Evolutionary conservation across 2,888 invertebrate species (phyloP), one percentile per base, ranked within the genome.

Genomic region (Liopterus haemorrhoidalis): DNA sequence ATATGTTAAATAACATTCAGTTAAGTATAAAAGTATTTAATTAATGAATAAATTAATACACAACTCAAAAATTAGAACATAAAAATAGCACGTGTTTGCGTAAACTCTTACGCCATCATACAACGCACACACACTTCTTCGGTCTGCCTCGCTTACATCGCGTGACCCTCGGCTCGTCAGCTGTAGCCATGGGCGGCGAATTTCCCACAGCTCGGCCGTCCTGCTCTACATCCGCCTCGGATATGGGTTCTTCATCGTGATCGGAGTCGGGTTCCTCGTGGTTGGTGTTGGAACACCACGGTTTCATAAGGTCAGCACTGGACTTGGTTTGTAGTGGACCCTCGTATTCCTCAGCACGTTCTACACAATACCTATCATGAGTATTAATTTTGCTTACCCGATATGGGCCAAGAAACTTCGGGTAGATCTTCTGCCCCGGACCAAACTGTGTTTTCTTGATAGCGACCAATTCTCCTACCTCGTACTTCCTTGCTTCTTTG

Each of bases 341-440:
- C 31, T 62, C 62, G 28, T 52, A 41, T 14, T 51, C 41, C 1
- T 60, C 60, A 11, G 58, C 41, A 27, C 59, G 60, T 20, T 54
- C 49, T 0, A 65, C 59, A 9, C 56, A 51, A 40, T 66, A 66
- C 9, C 59, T 31, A 33, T 67, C 58, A 30, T 62, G 59, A 3
- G 52, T n/a, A 30, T 59, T 55, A 1, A 50, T 50, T 37, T 52
- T 54, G 27, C 45, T 47, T 15, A 63, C 48, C 11, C 48, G 40
- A 43, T 65, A 64, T n/a, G 64, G 62, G 2, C 64, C 66, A n/a
- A 66, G 42, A 42, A 53, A 65, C 45, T 63, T 64, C 2, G 52
- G 35, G 15, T 52, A 46, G 3, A 66, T 33, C 46, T 67, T 67
- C 4, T 61, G 35, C 1, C 62, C 63, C 8, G 56, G 49, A 3